These are phyloP conservation scores for Benitochromis conjunctus DNA, from an alignment of 2,113 vertebrate genomes.

Conservation along the genomic window DNA sequence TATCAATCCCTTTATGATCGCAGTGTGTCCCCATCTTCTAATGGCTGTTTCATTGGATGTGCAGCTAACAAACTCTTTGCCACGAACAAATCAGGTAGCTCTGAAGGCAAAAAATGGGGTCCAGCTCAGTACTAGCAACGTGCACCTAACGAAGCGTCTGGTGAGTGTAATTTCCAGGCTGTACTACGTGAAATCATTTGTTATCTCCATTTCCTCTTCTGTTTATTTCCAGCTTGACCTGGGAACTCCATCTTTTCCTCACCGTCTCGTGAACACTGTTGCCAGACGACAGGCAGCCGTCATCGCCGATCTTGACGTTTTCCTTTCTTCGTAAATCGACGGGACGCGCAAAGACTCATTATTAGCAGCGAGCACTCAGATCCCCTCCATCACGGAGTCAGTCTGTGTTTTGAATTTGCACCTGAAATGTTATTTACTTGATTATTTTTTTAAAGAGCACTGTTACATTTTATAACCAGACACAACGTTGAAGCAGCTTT, in stretches of 20 bases:
- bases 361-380: conserved; percentile 54
- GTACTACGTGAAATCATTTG: not conserved
- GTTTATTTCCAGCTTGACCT: conserved; percentile 82
- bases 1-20: not conserved
- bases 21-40: not conserved
- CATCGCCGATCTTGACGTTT: conserved; percentile 81
- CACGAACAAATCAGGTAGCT: not conserved
- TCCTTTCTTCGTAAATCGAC: conserved; percentile 68
- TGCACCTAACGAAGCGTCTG: not conserved
- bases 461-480: conserved; percentile 41
- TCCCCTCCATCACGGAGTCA: not conserved
- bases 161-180: not conserved
- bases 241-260: conserved; percentile 81
- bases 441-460: conserved; percentile 49
- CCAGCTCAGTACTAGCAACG: not conserved
- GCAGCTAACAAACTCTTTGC: not conserved
- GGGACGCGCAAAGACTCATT: not conserved
- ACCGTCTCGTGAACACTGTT: conserved; percentile 73
- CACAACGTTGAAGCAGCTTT: conserved; percentile 43
- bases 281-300: conserved; percentile 82
- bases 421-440: conserved; percentile 53
- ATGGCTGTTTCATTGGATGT: not conserved
- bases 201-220: not conserved
- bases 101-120: not conserved
- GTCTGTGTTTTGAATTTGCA: conserved; percentile 58